These are phyloP conservation scores for Agonopterix subpropinquella DNA, from an alignment of 2,888 invertebrate genomes.

Conservation along the genomic window DNA sequence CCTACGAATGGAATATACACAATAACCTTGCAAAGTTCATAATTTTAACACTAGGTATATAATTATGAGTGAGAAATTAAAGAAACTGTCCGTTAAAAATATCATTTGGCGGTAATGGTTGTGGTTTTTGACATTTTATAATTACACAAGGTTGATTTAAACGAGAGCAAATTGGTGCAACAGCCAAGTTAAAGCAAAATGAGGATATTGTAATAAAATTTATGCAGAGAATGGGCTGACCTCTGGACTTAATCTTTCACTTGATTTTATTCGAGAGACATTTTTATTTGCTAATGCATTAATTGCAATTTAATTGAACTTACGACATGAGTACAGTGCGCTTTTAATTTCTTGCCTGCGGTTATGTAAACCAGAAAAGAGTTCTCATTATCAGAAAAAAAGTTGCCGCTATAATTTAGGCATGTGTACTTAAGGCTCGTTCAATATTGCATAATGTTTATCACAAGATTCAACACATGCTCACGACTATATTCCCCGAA, in stretches of 20 bases:
- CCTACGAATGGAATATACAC: too few species aligned
- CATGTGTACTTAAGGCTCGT: too few species aligned
- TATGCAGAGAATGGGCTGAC: constrained; percentile 33
- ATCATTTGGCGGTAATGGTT: constrained; percentile 17
- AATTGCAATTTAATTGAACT: constrained; percentile 14
- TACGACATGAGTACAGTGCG: not conserved
- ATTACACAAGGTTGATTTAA: constrained; percentile 44
- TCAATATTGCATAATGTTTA: too few species aligned
- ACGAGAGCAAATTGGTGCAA: constrained; percentile 35
- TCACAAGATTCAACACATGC: too few species aligned
- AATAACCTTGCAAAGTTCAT: too few species aligned
- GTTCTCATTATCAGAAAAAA: too few species aligned
- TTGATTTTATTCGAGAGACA: constrained; percentile 20
- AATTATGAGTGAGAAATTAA: constrained; percentile 21
- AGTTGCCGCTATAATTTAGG: too few species aligned
- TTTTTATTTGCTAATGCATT: constrained; percentile 17
- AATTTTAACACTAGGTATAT: not conserved
- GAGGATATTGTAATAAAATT: constrained; percentile 26
- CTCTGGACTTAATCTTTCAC: constrained; percentile 36
- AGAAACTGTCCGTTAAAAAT: constrained; percentile 13
- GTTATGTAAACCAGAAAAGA: too few species aligned
- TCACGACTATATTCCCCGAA: too few species aligned
- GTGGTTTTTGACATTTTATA: constrained; percentile 29
- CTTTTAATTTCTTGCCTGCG: too few species aligned
- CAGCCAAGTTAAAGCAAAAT: constrained; percentile 18